Evolutionary conservation across 2,113 vertebrate species (phyloP).

Genomic region (Gasterosteus aculeatus): DNA sequence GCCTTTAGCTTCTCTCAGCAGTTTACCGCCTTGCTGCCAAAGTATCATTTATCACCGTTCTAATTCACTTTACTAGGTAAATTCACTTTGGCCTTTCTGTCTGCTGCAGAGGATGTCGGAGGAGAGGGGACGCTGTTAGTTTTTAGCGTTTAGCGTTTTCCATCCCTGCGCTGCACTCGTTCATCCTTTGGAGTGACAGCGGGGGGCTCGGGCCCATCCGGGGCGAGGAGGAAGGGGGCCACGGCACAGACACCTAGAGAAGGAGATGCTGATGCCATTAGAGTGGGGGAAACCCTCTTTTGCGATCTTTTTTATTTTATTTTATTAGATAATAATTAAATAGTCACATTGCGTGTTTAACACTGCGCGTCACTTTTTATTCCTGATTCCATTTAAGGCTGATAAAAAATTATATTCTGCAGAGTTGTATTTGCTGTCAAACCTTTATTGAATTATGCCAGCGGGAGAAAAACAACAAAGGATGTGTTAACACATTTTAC

Average conservation of each 20-base stretch:
- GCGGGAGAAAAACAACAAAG: conserved; percentile 20
- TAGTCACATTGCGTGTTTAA: conserved; percentile 1
- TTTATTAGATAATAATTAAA: conserved; percentile 18
- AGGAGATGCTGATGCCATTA: background rate
- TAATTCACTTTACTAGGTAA: conserved; percentile 81
- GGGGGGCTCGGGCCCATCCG: background rate
- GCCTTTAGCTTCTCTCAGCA: conserved; percentile 82
- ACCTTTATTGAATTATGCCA: conserved; percentile 69
- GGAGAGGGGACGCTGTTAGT: conserved; percentile 48
- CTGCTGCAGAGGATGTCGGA: conserved; percentile 43
- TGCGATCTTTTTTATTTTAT: conserved; percentile 27
- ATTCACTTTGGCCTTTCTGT: conserved; percentile 74
- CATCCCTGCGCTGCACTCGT: background rate
- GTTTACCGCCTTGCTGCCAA: conserved; percentile 76
- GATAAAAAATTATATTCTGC: conserved; percentile 68
- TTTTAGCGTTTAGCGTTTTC: conserved; percentile 20
- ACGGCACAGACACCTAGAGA: background rate
- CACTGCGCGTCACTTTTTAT: conserved; percentile 58
- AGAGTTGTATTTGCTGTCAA: conserved; percentile 77
- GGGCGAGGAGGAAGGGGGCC: background rate
- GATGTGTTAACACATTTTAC: conserved; percentile 6
- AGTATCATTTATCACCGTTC: conserved; percentile 78
- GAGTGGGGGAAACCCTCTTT: background rate
- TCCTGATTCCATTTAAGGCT: conserved; percentile 71
- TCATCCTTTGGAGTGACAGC: background rate